Evolutionary conservation across 2,113 vertebrate species (phyloP).

Genomic region (Phyllopteryx taeniolatus): DNA sequence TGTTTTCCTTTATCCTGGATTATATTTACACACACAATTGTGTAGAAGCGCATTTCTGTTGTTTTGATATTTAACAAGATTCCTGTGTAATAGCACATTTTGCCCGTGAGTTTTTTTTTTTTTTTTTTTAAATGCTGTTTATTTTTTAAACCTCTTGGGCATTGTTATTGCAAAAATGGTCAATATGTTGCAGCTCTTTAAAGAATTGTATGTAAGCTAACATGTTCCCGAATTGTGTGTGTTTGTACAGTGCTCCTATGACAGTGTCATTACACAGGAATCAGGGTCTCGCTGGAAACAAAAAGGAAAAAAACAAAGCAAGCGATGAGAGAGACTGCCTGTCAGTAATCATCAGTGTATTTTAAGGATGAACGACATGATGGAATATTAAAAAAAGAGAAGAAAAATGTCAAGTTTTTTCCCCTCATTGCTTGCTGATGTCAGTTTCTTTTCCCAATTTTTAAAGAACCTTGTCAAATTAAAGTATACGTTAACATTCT

Average conservation of each 20-base stretch:
- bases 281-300: conserved; percentile 54
- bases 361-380: conserved; percentile 67
- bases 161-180: conserved; percentile 50
- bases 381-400: conserved; percentile 64
- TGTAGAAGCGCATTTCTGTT: conserved; percentile 64
- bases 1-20: conserved; percentile 54
- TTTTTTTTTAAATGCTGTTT: conserved; percentile 31
- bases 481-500: too few relatives aligned
- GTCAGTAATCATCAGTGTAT: conserved; percentile 71
- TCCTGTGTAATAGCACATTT: conserved; percentile 70
- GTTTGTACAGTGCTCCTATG: conserved; percentile 45
- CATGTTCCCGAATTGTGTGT: conserved; percentile 52
- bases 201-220: conserved; percentile 42
- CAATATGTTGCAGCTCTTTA: conserved; percentile 32
- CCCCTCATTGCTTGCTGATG: not conserved
- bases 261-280: conserved; percentile 68
- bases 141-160: conserved; percentile 47
- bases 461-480: too few relatives aligned
- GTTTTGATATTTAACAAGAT: conserved; percentile 74
- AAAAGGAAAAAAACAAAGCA: conserved; percentile 30
- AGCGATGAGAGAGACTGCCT: conserved; percentile 48
- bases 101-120: too few relatives aligned
- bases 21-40: conserved; percentile 62
- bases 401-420: conserved; percentile 30
- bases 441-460: not conserved